A percentile compares a stretch with the other conserved stretches of the same genome.
Evolutionary conservation across 2,888 invertebrate genomes (phyloP).

Genomic region (Agrotis clavis): DNA sequence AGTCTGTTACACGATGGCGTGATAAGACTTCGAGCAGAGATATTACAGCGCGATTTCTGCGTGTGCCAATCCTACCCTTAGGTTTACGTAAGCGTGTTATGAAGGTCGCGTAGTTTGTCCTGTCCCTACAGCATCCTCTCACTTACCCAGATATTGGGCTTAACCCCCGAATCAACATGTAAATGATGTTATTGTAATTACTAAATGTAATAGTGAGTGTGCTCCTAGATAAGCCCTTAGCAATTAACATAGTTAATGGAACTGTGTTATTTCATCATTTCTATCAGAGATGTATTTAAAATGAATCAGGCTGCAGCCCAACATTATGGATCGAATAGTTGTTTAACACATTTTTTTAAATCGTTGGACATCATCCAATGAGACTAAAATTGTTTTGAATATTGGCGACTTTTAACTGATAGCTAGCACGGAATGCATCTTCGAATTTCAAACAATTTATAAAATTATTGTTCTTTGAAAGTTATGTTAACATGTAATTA

Average conservation of each 20-base stretch:
- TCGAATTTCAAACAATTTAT: conserved; percentile 13
- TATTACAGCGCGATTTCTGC: conserved; percentile 15
- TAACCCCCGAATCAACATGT: conserved; percentile 32
- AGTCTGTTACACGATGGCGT: conserved; percentile 2
- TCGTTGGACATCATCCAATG: conserved; percentile 55
- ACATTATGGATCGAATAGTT: conserved; percentile 32
- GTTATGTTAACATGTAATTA: too few species aligned
- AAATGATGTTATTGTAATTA: conserved; percentile 46
- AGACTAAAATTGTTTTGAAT: conserved; percentile 29
- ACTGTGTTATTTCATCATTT: conserved; percentile 18
- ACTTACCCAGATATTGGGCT: conserved; percentile 24
- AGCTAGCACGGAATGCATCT: background rate
- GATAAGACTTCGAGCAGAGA: conserved; percentile 11
- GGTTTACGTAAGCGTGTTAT: conserved; percentile 19
- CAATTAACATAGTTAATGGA: conserved; percentile 40
- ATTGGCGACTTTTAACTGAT: conserved; percentile 15
- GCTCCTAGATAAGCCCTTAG: conserved; percentile 27
- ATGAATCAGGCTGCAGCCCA: conserved; percentile 35
- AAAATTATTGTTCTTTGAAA: background rate
- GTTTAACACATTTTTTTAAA: conserved; percentile 46
- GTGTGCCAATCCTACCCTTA: conserved; percentile 12
- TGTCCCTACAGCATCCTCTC: conserved; percentile 31
- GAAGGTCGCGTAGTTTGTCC: conserved; percentile 18
- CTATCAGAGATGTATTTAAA: conserved; percentile 19
- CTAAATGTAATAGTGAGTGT: conserved; percentile 30